These are phyloP conservation scores for Acrobasis consociella DNA, from an alignment of 2,888 invertebrate genomes.

Conservation along the genomic window DNA sequence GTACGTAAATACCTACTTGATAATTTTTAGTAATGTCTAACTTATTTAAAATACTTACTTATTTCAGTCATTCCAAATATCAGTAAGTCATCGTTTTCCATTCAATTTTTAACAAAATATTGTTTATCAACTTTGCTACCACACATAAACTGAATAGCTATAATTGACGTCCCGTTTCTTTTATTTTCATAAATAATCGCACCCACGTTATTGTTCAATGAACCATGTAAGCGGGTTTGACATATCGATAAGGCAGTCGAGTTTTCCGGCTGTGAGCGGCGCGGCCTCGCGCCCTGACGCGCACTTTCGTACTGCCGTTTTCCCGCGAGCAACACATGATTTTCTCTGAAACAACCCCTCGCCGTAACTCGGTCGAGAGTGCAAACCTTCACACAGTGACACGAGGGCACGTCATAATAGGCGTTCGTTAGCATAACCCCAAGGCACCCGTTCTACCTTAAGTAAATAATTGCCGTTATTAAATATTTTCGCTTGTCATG, in stretches of 20 bases:
- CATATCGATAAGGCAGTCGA: constrained; percentile 29
- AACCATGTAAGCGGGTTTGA: constrained; percentile 48
- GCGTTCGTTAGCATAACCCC: constrained; percentile 76
- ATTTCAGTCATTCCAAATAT: constrained; percentile 72
- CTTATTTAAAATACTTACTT: constrained; percentile 56
- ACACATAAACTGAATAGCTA: constrained; percentile 37
- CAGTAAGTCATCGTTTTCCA: constrained; percentile 60
- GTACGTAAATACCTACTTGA: background rate
- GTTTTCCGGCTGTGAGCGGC: constrained; percentile 29
- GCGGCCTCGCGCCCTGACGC: constrained; percentile 54
- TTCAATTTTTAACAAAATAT: constrained; percentile 43
- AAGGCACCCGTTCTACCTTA: constrained; percentile 55
- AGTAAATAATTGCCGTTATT: constrained; percentile 72
- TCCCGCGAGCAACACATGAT: constrained; percentile 75
- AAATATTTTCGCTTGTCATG: constrained; percentile 58
- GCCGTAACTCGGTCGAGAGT: constrained; percentile 77
- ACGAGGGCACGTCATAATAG: constrained; percentile 74
- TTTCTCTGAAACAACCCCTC: constrained; percentile 68
- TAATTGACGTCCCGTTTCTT: constrained; percentile 44
- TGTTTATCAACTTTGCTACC: constrained; percentile 43
- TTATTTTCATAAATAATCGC: constrained; percentile 43
- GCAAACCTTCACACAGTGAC: constrained; percentile 82
- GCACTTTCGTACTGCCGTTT: constrained; percentile 58
- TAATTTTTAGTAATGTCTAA: constrained; percentile 9
- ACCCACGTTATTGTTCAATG: constrained; percentile 52